Base-by-base conservation (phyloP, 92 coral and sea anemone species). In the Phymanthus crucifer region DNA sequence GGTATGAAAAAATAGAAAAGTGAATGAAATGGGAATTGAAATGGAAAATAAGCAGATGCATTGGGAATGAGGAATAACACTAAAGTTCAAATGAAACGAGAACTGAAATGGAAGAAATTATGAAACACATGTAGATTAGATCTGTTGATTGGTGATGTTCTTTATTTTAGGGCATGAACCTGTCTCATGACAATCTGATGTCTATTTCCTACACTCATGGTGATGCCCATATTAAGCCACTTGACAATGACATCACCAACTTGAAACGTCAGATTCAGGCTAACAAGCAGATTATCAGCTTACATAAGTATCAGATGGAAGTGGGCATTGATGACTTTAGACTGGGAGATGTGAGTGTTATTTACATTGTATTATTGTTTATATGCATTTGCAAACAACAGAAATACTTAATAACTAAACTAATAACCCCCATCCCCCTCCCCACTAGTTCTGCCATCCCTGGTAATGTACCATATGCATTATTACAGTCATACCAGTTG, bases 241-340 rank as follows among this genome's bases (percentile, higher is more conserved):
- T 95, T 16, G 99, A 95, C 27, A 85, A 88, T 84, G 99, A 95
- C 54, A 87, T 93, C 52, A 90, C 90, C 8, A 95, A 93, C 87
- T 86, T 95, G n/a, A 95, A 93, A 74, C 79, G 99, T 52, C 99
- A 95, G 83, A 87, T 95, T 36, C 99, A 95, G 87, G 86, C 88
- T 65, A 93, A 95, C 80, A 95, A 95, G 75, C 99, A 95, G 81
- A 79, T 81, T 0, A 95, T 95, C 73, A 85, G 98, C 75, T 96
- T 90, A 54, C 86, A 95, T 71, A 95, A 94, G 78, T 89, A 86
- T 57, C 92, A 89, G 67, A 81, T 91, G 71, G 98, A 95, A 24
- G 75, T 35, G 40, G 99, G 99, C 69, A 85, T 95, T 14, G 95
- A 95, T 48, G 90, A 83, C 77, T 78, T 88, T 37, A 80, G 99